Percentiles rank a stretch among this genome's conserved stretches.
Conservation (phyloP, 2,888 invertebrate species). For the Apodemia duryi region DNA sequence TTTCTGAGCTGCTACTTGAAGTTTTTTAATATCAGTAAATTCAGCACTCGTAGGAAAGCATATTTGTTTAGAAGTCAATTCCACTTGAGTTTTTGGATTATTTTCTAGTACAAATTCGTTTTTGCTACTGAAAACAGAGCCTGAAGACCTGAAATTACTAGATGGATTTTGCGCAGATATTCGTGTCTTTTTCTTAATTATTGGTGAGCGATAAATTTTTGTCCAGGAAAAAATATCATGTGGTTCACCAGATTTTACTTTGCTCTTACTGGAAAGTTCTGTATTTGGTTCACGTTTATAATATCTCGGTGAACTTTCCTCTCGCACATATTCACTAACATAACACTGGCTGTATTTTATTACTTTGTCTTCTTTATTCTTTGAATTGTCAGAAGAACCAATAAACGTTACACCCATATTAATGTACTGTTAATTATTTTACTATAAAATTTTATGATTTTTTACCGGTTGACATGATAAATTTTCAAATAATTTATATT, state of each 20-base stretch:
- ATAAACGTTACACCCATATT: constrained; percentile 1
- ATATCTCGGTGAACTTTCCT: neutral
- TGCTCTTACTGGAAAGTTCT: neutral
- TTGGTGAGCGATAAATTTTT: constrained; percentile 6
- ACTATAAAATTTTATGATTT: too few species aligned
- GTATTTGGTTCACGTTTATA: neutral
- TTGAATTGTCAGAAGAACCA: neutral
- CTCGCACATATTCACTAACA: neutral
- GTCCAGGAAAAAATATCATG: neutral
- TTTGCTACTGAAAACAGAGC: neutral
- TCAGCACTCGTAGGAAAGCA: neutral
- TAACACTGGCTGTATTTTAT: neutral
- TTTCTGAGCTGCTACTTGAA: neutral
- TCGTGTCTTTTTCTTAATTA: neutral
- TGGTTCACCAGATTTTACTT: neutral
- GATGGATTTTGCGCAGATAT: neutral
- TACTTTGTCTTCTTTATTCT: neutral
- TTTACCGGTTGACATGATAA: too few species aligned
- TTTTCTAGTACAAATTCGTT: neutral
- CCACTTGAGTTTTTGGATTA: neutral
- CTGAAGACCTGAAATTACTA: neutral
- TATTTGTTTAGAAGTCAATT: neutral
- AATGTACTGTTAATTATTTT: neutral
- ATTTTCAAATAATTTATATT: too few species aligned
- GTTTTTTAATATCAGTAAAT: neutral